Base-by-base conservation (phyloP, 2,888 invertebrate species). In the Octonoba sinensis region DNA sequence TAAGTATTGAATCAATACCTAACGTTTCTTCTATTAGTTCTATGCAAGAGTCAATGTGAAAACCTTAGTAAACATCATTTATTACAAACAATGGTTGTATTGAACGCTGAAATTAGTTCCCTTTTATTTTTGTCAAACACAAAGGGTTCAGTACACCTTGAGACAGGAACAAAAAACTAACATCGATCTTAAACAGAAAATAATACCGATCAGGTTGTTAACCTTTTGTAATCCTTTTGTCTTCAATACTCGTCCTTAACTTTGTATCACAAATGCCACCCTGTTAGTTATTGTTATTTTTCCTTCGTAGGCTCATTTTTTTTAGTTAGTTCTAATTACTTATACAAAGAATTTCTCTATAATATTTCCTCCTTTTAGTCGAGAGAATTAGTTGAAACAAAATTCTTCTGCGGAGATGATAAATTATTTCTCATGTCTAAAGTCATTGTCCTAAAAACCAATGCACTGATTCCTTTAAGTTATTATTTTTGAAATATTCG, bases 371-470 rank as follows among this genome's bases (percentile, higher is more conserved):
- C 57, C 65, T 60, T 49, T 13, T 57, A 22, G 20, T 20, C 44
- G 59, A 60, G 65, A 65, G 62, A 6, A 36, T 36, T 36, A 36
- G 36, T 8, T 36, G 44, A 64, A 72, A n/a, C 44, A 44, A 60
- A 64, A 66, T 71, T 78, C 71, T 24, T 65, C 51, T 49, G 18
- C 16, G 20, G 15, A 49, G 71, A 59, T 54, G 77, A 78, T 65
- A 60, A 79, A 79, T 73, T 73, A 72, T 51, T 27, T 59, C 71
- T n/a, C 3, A 49, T 44, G 51, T 74, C 44, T 65, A 46, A 64
- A 73, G 79, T 79, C 79, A 79, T 72, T 79, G 79, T 79, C 79
- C 79, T 72, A 59, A 46, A 60, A 72, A 67, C 67, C 72, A 67
- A 65, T 79, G 60, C 15, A 36, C 36, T 36, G 36, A 36, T 36